Evolutionary conservation across 2,797 vertebrate species (phyloP).

Genomic region (Darevskia mixta): DNA sequence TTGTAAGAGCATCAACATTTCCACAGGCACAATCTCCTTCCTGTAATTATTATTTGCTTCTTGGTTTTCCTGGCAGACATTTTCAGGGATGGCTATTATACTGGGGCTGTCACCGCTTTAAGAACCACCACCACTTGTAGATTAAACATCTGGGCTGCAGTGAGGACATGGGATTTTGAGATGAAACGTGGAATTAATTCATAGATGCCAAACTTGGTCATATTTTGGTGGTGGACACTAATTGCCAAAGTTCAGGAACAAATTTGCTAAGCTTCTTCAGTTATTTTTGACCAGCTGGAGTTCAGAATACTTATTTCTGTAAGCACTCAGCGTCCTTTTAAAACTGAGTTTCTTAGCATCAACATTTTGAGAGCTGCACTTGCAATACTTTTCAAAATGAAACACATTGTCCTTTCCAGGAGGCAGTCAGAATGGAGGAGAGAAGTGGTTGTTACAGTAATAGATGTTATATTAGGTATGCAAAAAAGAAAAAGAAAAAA

Average conservation of each 20-base stretch:
- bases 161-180: not conserved
- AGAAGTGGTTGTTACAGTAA: slow-evolving; percentile 35
- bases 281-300: not conserved
- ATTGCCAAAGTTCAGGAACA: not conserved
- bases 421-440: slow-evolving; percentile 21
- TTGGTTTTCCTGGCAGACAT: not conserved
- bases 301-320: not conserved
- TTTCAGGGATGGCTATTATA: not conserved
- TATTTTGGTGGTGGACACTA: not conserved
- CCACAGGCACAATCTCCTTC: not conserved
- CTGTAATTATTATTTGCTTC: not conserved
- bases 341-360: slow-evolving; percentile 24
- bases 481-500: slow-evolving; percentile 25
- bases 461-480: slow-evolving; percentile 48
- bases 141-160: not conserved
- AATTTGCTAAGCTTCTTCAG: not conserved
- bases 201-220: not conserved
- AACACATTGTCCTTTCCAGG: slow-evolving; percentile 19
- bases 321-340: not conserved
- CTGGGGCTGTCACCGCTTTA: not conserved
- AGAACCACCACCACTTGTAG: not conserved
- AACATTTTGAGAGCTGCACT: slow-evolving; percentile 45
- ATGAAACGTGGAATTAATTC: not conserved
- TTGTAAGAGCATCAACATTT: not conserved
- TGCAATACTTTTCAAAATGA: slow-evolving; percentile 29